Percentiles rank a stretch among this genome's conserved stretches.
Conservation (phyloP, 1,140 invertebrate genomes). For the Ericerus pela region DNA sequence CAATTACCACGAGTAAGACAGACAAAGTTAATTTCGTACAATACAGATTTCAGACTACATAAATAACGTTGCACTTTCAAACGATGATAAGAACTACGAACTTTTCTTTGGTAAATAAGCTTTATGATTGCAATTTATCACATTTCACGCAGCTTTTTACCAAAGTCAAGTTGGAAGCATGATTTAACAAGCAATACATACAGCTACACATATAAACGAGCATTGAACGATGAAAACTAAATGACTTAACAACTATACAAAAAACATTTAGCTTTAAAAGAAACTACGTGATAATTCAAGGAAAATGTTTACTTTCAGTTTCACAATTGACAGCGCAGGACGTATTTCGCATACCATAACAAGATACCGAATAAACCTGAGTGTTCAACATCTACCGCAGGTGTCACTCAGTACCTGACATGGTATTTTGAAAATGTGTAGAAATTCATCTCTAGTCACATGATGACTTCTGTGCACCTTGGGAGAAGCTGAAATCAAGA, state of each 20-base stretch:
- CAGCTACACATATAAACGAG: too few species aligned
- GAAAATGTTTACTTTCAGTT: background rate
- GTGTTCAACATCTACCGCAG: background rate
- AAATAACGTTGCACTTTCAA: too few species aligned
- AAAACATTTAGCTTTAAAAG: too few species aligned
- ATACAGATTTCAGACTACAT: slow-evolving; percentile 19
- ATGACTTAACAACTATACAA: background rate
- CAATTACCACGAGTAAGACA: too few species aligned
- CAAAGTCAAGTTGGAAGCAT: slow-evolving; percentile 53
- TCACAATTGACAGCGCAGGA: background rate
- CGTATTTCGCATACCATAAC: background rate
- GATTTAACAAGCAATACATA: too few species aligned
- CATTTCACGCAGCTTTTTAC: slow-evolving; percentile 83
- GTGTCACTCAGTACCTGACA: slow-evolving; percentile 9
- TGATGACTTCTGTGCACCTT: background rate
- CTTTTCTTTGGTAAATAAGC: slow-evolving; percentile 85
- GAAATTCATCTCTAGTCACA: background rate
- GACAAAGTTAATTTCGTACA: slow-evolving; percentile 22
- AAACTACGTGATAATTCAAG: too few species aligned
- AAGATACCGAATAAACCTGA: slow-evolving; percentile 9
- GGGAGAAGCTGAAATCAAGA: background rate
- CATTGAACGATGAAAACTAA: background rate
- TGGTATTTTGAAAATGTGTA: background rate
- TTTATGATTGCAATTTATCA: slow-evolving; percentile 57
- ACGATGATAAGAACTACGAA: slow-evolving; percentile 34